Conservation (phyloP, 2,113 vertebrate genomes). For the Nesogale talazaci region DNA sequence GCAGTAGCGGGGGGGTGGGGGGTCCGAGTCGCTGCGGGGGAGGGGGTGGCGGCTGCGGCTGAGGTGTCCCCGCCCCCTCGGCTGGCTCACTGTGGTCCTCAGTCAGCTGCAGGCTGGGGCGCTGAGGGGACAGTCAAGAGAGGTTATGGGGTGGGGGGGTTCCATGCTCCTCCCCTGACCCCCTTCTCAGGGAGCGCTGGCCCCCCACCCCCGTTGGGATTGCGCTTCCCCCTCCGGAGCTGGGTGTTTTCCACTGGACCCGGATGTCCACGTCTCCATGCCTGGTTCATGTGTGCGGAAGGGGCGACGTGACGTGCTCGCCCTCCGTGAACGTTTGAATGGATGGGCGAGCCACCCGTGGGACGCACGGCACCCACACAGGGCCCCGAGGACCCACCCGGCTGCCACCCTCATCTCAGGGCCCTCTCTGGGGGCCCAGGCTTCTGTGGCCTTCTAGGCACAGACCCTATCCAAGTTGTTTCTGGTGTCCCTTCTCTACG, state of each 20-base stretch:
- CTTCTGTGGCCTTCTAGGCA: no score
- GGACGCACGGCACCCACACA: background rate
- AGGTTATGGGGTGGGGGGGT: background rate
- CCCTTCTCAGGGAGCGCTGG: background rate
- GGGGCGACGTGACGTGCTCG: background rate
- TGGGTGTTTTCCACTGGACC: background rate
- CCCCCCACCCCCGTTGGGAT: background rate
- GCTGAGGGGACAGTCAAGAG: constrained; percentile 66
- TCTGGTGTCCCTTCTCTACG: background rate
- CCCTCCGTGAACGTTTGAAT: background rate
- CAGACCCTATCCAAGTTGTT: background rate
- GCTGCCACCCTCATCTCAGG: background rate
- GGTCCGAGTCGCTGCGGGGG: constrained; percentile 76
- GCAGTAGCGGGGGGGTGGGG: constrained; percentile 75
- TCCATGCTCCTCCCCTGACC: background rate
- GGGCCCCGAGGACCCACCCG: background rate
- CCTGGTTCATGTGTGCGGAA: background rate
- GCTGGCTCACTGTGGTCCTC: constrained; percentile 86
- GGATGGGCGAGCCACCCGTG: background rate
- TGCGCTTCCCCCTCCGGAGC: background rate
- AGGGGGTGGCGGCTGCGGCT: constrained; percentile 85
- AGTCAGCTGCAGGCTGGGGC: constrained; percentile 85
- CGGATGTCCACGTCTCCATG: background rate
- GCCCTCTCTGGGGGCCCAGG: background rate
- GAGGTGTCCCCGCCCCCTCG: constrained; percentile 84